Base-by-base conservation (phyloP, 2,888 invertebrate genomes). In the Ichneumon xanthorius region DNA sequence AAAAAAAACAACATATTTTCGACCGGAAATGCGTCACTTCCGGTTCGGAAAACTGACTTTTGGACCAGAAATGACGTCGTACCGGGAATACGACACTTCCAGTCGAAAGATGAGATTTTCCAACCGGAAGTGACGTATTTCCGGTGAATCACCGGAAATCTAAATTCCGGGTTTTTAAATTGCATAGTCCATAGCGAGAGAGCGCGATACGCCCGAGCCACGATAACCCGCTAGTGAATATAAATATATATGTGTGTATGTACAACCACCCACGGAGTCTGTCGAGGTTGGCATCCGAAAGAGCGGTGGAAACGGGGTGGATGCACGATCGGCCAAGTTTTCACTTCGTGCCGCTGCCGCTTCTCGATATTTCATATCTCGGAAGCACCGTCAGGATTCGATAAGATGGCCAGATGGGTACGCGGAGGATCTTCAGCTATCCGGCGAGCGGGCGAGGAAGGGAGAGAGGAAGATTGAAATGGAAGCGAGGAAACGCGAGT, bases 321-420 rank as follows among this genome's bases (percentile, higher is more conserved):
- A 58, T 26, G 48, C 61, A 70, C 50, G 76, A 80, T 76, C 84
- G 84, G 22, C 65, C 63, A 84, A 84, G 80, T 84, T 70, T 80
- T 65, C 61, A 26, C 78, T 73, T 67, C 70, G 45, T 75, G 55
- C 22, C 40, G 71, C 70, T 33, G 76, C 30, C 22, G 65, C 71
- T 76, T 61, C 65, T 55, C 80, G 76, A 80, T 76, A 76, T 77
- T 67, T 76, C 61, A 77, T 80, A 72, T 75, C 53, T 67, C 55
- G 37, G 55, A 72, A 73, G 68, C 63, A 63, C 50, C 71, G 45
- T 63, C 55, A 55, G 67, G 68, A 77, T 81, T 81, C 68, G 81
- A 77, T 73, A 68, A 78, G 67, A 77, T 67, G 50, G 70, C 50
- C 76, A 80, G 71, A 80, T 72, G 84, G 71, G 48, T 80, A 50